phyloP scores from a whole-genome alignment of 2,113 vertebrate genomes.

The Phaethon lepturus region DNA sequence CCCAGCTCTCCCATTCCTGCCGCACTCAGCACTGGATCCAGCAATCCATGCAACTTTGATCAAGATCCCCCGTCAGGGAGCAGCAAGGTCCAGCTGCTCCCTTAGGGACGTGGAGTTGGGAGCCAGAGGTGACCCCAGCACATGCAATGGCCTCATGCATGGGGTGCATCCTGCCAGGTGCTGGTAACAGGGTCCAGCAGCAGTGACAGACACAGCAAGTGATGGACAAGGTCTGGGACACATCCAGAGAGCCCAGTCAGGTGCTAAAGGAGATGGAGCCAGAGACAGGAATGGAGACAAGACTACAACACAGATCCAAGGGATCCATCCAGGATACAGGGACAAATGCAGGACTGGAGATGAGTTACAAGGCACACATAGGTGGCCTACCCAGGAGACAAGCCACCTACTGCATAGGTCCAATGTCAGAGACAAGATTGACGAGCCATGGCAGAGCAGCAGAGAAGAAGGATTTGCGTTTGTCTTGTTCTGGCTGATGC shows the following conservation, averaged over 20 bases:
- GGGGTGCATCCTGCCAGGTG: rapidly evolving
- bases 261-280: background rate
- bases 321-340: background rate
- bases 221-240: background rate
- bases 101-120: rapidly evolving
- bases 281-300: background rate
- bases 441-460: background rate
- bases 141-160: background rate
- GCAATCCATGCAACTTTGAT: background rate
- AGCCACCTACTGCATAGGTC: background rate
- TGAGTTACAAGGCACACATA: background rate
- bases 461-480: background rate
- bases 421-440: background rate
- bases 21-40: no score
- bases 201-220: background rate
- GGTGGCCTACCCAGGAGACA: background rate
- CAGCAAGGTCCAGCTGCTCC: background rate
- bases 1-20: background rate
- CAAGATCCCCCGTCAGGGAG: background rate
- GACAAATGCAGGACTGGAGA: background rate
- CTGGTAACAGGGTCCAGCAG: background rate
- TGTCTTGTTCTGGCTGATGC: background rate
- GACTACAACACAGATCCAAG: background rate
- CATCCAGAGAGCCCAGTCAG: background rate
- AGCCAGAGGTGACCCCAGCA: background rate